Conservation (phyloP, 2,113 vertebrate species). For the Anoplopoma fimbria region DNA sequence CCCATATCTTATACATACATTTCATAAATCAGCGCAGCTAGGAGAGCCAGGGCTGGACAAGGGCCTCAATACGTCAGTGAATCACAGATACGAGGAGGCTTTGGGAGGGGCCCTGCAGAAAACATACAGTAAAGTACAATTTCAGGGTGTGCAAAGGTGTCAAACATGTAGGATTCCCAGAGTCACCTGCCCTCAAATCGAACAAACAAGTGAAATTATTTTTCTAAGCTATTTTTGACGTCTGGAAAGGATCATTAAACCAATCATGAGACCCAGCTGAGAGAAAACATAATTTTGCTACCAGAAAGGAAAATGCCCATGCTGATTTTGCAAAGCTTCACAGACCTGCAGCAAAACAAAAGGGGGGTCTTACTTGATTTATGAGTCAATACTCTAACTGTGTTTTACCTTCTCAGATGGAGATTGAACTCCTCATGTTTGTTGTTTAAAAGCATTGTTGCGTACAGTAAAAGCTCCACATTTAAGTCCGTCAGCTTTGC, state of each 20-base stretch:
- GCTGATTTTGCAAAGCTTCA: conserved; percentile 50
- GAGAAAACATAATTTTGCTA: conserved; percentile 48
- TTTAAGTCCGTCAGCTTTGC: conserved; percentile 43
- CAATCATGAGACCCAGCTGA: conserved; percentile 36
- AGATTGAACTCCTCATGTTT: conserved; percentile 54
- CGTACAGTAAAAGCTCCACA: conserved; percentile 37
- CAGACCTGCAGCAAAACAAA: conserved; percentile 58
- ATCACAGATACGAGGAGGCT: conserved; percentile 23
- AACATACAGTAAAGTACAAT: not conserved
- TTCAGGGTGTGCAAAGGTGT: conserved; percentile 45
- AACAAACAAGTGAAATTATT: conserved; percentile 69
- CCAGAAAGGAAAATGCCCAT: conserved; percentile 6
- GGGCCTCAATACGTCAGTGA: conserved; percentile 29
- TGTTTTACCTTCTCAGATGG: conserved; percentile 48
- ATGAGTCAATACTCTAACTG: conserved; percentile 43
- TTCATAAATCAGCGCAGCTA: conserved; percentile 51
- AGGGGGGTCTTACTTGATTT: conserved; percentile 59
- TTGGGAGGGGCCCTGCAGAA: not conserved
- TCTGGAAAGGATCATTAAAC: conserved; percentile 50
- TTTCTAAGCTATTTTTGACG: conserved; percentile 82
- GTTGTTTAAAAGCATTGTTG: conserved; percentile 49
- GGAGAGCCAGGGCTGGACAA: conserved; percentile 34
- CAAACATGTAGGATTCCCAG: conserved; percentile 40
- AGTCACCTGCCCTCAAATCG: conserved; percentile 34
- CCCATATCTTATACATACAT: conserved; percentile 47